These are phyloP conservation scores for Cydia fagiglandana DNA, from an alignment of 1,140 invertebrate genomes.

Conservation along the genomic window DNA sequence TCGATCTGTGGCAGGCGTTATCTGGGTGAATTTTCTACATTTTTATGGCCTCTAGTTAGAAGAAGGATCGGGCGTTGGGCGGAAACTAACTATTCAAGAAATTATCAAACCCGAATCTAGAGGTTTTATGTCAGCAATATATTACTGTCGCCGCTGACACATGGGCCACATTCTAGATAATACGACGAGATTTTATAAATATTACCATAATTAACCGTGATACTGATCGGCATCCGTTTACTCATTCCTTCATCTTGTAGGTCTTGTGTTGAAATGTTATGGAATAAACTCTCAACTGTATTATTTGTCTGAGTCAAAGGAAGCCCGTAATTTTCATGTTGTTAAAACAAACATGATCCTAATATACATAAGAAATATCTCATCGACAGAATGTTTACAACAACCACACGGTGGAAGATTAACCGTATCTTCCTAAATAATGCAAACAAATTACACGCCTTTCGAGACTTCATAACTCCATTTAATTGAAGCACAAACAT, in stretches of 20 bases:
- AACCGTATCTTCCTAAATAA: constrained; percentile 36
- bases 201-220: constrained; percentile 72
- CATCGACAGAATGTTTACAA: constrained; percentile 10
- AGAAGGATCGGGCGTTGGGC: constrained; percentile 50
- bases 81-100: constrained; percentile 68
- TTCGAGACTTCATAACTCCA: constrained; percentile 48
- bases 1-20: constrained; percentile 57
- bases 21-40: constrained; percentile 67
- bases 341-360: constrained; percentile 4
- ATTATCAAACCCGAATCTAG: constrained; percentile 71
- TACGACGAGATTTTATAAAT: constrained; percentile 64
- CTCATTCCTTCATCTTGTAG: constrained; percentile 59
- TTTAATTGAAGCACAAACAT: constrained; percentile 53
- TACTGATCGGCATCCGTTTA: constrained; percentile 65
- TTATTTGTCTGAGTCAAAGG: constrained; percentile 6
- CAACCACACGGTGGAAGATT: neutral
- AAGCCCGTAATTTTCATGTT: neutral
- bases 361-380: constrained; percentile 8
- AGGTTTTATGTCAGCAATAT: constrained; percentile 73
- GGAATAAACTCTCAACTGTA: constrained; percentile 37
- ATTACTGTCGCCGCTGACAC: constrained; percentile 64
- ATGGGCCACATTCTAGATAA: constrained; percentile 57
- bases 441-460: constrained; percentile 44
- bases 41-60: constrained; percentile 53
- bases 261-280: constrained; percentile 39